Conservation (phyloP, 2,888 invertebrate genomes). For the Sepiola atlantica region DNA sequence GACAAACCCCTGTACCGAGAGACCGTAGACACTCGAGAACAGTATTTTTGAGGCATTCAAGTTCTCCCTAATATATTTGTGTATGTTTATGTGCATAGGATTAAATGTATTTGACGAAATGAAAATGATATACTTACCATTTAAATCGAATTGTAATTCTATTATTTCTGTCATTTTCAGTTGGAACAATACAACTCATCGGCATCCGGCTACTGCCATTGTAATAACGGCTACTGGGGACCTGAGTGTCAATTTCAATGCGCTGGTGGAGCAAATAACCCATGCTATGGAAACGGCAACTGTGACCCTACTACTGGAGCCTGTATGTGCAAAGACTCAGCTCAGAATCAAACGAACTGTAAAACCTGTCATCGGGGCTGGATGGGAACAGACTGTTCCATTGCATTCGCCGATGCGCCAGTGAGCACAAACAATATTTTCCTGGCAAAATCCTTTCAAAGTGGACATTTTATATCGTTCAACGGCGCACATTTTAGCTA, state of each 20-base stretch:
- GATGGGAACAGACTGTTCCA: conserved; percentile 59
- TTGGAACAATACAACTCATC: background rate
- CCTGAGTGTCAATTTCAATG: conserved; percentile 55
- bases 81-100: too few species aligned
- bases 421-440: background rate
- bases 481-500: conserved; percentile 59
- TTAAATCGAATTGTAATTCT: background rate
- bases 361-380: conserved; percentile 55
- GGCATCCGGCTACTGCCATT: conserved; percentile 55
- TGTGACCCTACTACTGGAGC: conserved; percentile 57
- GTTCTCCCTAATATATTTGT: too few species aligned
- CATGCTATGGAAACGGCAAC: conserved; percentile 60
- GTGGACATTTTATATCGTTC: conserved; percentile 58
- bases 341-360: conserved; percentile 54
- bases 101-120: too few species aligned
- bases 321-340: conserved; percentile 58
- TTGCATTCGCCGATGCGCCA: conserved; percentile 50
- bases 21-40: too few species aligned
- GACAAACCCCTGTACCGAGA: too few species aligned
- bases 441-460: conserved; percentile 49
- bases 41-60: too few species aligned
- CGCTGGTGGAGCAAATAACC: conserved; percentile 58
- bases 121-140: too few species aligned
- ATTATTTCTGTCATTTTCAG: background rate
- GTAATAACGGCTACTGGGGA: conserved; percentile 60